These are phyloP conservation scores for Nephila pilipes DNA, from an alignment of 1,140 invertebrate species.

Conservation along the genomic window DNA sequence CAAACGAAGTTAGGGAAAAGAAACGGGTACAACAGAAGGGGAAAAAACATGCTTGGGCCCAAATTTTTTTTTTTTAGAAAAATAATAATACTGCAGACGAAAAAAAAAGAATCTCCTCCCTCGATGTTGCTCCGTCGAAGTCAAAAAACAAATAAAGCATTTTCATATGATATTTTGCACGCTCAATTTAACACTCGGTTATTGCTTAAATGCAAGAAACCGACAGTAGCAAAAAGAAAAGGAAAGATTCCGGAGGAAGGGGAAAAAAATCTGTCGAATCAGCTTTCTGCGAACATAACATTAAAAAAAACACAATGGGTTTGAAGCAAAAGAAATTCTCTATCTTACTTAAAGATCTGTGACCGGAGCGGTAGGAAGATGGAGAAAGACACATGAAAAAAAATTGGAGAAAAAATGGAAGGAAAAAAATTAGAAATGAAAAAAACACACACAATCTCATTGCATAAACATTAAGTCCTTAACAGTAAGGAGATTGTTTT, in stretches of 20 bases:
- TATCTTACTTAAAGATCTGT: constrained; percentile 52
- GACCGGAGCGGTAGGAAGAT: neutral
- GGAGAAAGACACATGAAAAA: neutral
- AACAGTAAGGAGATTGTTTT: constrained; percentile 46
- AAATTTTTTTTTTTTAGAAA: neutral
- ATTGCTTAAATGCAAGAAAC: constrained; percentile 24
- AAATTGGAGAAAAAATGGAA: neutral
- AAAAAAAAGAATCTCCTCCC: neutral
- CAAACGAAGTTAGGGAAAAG: neutral
- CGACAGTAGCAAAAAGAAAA: neutral
- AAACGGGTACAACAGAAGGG: neutral
- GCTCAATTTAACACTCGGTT: constrained; percentile 52
- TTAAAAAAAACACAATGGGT: constrained; percentile 22
- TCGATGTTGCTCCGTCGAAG: neutral
- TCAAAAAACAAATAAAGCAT: constrained; percentile 18
- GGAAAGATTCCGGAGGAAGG: neutral
- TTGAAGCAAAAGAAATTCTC: constrained; percentile 21
- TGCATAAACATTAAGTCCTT: constrained; percentile 68
- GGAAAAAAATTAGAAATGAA: neutral
- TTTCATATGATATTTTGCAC: constrained; percentile 51
- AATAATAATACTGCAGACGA: neutral
- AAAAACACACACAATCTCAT: constrained; percentile 31
- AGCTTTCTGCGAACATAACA: neutral
- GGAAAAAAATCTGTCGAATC: constrained; percentile 33
- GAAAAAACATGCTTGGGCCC: neutral